Evolutionary conservation across 1,140 invertebrate genomes (phyloP), one percentile per base, ranked within the genome.

Genomic region (Camponotus vicinus): DNA sequence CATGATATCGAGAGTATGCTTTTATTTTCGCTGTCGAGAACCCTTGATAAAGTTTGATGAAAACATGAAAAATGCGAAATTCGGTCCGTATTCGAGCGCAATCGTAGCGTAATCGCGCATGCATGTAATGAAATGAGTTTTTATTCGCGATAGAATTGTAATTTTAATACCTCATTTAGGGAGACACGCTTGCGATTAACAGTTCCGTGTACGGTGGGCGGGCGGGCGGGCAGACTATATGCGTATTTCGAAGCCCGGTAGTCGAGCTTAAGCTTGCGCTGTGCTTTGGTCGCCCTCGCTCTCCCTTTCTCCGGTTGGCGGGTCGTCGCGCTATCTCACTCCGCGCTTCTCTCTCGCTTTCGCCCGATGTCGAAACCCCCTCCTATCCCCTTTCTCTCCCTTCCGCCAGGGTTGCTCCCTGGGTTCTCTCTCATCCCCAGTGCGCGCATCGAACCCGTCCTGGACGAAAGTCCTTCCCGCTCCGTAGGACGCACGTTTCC

Each of bases 401-500:
- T 85, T 79, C 83, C 70, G 69, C 73, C 85, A 52, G 84, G 88
- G 86, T 89, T 90, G 89, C 69, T 90, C 87, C 90, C 90, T 73
- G 87, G 80, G 71, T 86, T 90, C 88, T 91, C 90, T 92, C 89
- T 90, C 91, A 91, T 92, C 91, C 76, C 91, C 93, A 95, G 94
- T 94, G 92, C 91, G 93, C 93, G 92, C 92, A 93, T 92, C 92
- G 92, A 93, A 93, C 92, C 92, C 94, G 93, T 93, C 93, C 93
- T 92, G 93, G 92, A 94, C 93, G 91, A 93, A 93, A 91, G 93
- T 94, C 94, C 92, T 93, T 92, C 89, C 77, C 92, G 88, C 78
- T 91, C 88, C 88, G 61, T 83, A 83, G 77, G 71, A 88, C 86
- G 82, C 89, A 84, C 86, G 77, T 88, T 90, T 89, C 77, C 45